Base-by-base conservation (phyloP, 2,888 invertebrate species). In the Andricus quercusramuli region DNA sequence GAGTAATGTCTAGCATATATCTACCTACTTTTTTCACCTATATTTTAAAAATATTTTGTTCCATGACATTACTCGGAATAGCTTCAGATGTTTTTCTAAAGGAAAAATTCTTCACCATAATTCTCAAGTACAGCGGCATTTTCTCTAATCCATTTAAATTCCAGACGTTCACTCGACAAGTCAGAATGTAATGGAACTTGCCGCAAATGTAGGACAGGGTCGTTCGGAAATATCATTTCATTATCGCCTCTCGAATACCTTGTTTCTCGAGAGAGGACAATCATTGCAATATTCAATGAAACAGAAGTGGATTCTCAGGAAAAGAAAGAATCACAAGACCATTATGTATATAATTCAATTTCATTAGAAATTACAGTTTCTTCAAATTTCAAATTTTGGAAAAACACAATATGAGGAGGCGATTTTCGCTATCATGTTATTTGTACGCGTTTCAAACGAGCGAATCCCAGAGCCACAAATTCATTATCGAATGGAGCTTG, bases 401-500 rank as follows among this genome's bases (percentile, higher is more conserved):
- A 47, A 44, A 47, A 5, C 17, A 6, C 5, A 51, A 20, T 2
- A 5, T 70, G 9, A 20, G 9, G 1, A 51, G 70, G 9, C 25
- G 4, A 5, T 74, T 56, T 56, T 11, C n/a, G n/a, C 13, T 56
- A 37, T 11, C 5, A 6, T 3, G 74, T 59, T 15, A 37, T 74
- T 74, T 80, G 78, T 79, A 70, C 80, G 67, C 79, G 56, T 44
- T 68, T 56, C 51, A 56, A 74, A 37, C 56, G 15, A 74, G 56
- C 56, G n/a, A 74, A 74, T 74, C 74, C 56, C 56, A 47, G n/a
- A 51, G 83, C 85, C 86, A 80, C 85, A 84, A 86, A 85, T 84
- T 87, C 86, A 80, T 86, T 86, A 86, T 80, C 80, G 79, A 82
- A 85, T 82, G 83, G 81, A 84, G 76, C 74, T 78, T 79, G 79